These are phyloP conservation scores for Helicolenus hilgendorfi DNA, from an alignment of 2,797 vertebrate genomes.

Conservation along the genomic window DNA sequence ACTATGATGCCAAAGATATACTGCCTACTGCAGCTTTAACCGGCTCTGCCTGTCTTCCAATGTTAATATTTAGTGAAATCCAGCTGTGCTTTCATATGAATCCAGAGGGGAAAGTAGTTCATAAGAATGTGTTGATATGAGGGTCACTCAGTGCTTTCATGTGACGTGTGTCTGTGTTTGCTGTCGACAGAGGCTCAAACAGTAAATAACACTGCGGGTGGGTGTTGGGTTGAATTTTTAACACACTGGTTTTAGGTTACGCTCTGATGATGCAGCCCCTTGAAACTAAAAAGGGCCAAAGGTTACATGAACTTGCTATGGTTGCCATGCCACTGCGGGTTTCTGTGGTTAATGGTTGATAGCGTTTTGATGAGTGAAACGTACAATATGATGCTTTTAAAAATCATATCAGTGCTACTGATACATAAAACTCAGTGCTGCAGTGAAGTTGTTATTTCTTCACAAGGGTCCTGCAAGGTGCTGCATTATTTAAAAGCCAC, in stretches of 20 bases:
- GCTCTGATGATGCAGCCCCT: not conserved
- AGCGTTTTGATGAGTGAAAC: not conserved
- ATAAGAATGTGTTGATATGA: not conserved
- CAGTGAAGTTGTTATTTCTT: not conserved
- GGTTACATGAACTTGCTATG: slow-evolving; percentile 8
- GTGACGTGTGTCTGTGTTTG: not conserved
- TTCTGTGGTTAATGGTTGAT: slow-evolving; percentile 4
- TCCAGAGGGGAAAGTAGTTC: not conserved
- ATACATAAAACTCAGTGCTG: not conserved
- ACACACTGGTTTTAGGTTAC: slow-evolving; percentile 17
- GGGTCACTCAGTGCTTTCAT: not conserved
- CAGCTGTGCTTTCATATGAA: not conserved
- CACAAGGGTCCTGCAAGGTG: slow-evolving; percentile 21
- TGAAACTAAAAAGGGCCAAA: slow-evolving; percentile 2
- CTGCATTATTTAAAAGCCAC: slow-evolving; percentile 62
- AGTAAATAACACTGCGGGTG: not conserved
- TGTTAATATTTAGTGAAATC: not conserved
- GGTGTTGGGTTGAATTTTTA: slow-evolving; percentile 19
- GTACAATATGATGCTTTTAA: not conserved
- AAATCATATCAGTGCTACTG: not conserved
- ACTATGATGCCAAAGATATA: too few species aligned
- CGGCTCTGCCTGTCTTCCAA: too few species aligned
- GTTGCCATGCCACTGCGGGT: not conserved
- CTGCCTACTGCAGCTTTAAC: too few species aligned
- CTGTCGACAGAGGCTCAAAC: not conserved